Base-by-base conservation (phyloP, 2,113 vertebrate genomes). In the Cervus canadensis region DNA sequence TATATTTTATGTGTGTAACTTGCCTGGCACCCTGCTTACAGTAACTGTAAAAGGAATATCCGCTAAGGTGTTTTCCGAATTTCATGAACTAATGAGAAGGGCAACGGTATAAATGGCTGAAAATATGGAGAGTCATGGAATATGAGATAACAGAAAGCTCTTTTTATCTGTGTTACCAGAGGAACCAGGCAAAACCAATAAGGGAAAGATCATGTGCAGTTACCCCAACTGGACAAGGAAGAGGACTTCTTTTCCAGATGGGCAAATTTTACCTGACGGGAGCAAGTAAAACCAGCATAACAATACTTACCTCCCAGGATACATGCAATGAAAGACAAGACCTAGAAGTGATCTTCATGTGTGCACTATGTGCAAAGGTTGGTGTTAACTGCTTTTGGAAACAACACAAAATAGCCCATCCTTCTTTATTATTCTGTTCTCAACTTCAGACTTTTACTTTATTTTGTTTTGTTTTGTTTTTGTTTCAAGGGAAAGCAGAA, bases 11-110 rank as follows among this genome's bases (percentile, higher is more conserved):
- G 89, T 82, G 50, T 76, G 33, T 79, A 84, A 54, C 17, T 84
- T 87, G 19, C 17, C 11, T 85, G 54, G 57, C 25, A 16, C 13
- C 26, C 16, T 86, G 40, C 50, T 91, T 95, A 25, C 25, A 88
- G 23, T 59, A 79, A 82, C 81, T 40, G 5, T 26, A 59, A 89
- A 57, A 87, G 16, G n/a, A 87, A 25, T 56, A n/a, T 91, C 36
- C 52, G 25, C 19, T 81, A 74, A 36, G n/a, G 33, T 52, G 11
- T 56, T 97, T 96, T 54, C 87, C 83, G 28, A 36, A 74, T 59
- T 15, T 56, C 52, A 54, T 15, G 5, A 15, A 36, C 36, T 30
- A 50, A 36, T 15, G 43, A 94, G 10, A 78, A 8, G 60, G 17
- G 26, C 79, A 71, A 6, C 62, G 7, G 12, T 45, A 45, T 33